Base-by-base conservation (phyloP, 2,888 invertebrate genomes). In the Tinea pellionella region DNA sequence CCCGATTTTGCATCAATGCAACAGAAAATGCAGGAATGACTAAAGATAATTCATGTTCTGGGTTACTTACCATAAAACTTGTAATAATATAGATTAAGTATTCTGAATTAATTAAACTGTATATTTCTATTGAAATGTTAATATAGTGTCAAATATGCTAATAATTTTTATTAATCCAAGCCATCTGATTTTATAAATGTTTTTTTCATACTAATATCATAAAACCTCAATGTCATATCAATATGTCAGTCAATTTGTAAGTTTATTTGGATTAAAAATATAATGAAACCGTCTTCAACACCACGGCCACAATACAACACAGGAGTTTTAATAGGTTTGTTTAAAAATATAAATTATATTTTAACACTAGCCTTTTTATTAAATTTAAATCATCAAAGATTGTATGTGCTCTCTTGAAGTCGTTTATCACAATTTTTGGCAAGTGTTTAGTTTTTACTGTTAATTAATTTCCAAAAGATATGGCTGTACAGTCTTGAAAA, bases 311-410 rank as follows among this genome's bases (percentile, higher is more conserved):
- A 67, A 0, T 85, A 67, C 60, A 65, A 67, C 55, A 72, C 68
- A 16, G 71, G 74, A 51, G 83, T 84, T n/a, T 74, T 83, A 29
- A 65, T 83, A 70, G 83, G 85, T 72, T 70, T 69, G 47, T n/a
- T 68, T 69, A 63, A 24, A 24, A 3, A 24, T 24, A 24, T 24
- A 3, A 24, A 24, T 24, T 3, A 24, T 24, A 8, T 12, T 24
- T 56, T 2, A 11, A 12, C 12, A 42, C 8, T 60, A 1, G 42
- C 32, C 32, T 18, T 47, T 16, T 18, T 7, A 30, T 12, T 7
- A 13, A 56, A 51, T n/a, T 13, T 51, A 18, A 29, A 2, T n/a
- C 4, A 6, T n/a, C 2, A 53, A 16, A 53, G 0, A 2, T 24
- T 24, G 24, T n/a, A n/a, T n/a, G n/a, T n/a, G n/a, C n/a, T n/a